Base-by-base conservation (phyloP, 1,140 invertebrate species). In the Temnothorax longispinosus region DNA sequence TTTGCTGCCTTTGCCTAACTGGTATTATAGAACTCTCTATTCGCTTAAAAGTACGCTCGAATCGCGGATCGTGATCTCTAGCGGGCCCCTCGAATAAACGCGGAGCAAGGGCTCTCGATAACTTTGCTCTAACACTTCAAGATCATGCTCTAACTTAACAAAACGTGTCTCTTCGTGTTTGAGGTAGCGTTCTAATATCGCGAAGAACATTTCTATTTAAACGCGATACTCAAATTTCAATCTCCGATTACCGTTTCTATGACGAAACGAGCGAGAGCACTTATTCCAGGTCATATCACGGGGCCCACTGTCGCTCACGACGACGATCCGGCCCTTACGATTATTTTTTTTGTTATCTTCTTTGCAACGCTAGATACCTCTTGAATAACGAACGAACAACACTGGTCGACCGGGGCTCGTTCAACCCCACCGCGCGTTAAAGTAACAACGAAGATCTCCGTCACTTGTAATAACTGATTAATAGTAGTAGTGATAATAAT, bases 371-470 rank as follows among this genome's bases (percentile, higher is more conserved):
- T 92, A 92, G 86, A 92, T 90, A 91, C 86, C 88, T 91, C 74
- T 90, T 87, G 91, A 93, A 92, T 91, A 92, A 93, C 90, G 87
- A 93, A 93, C 91, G 91, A 93, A 92, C 85, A 93, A 93, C 91
- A 90, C 88, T 92, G 92, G 88, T 93, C 87, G 85, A 89, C 87
- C 88, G 81, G 62, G 47, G 21, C 21, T 58, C 52, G 21, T 85
- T 27, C 18, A 56, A 81, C 15, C 56, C 32, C 54, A n/a, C 56
- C 69, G 54, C 80, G 41, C 87, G 76, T 86, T 88, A 92, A 93
- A 93, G 89, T 93, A 93, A 93, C 91, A 92, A 92, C 91, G 82
- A 91, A 91, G 81, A 62, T 91, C 80, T 91, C 72, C 69, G 72
- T 91, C 87, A 87, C 77, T 90, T 78, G 89, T 90, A 90, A 91